Base-by-base conservation (phyloP, 1,140 invertebrate species). In the Drosophila funebris region DNA sequence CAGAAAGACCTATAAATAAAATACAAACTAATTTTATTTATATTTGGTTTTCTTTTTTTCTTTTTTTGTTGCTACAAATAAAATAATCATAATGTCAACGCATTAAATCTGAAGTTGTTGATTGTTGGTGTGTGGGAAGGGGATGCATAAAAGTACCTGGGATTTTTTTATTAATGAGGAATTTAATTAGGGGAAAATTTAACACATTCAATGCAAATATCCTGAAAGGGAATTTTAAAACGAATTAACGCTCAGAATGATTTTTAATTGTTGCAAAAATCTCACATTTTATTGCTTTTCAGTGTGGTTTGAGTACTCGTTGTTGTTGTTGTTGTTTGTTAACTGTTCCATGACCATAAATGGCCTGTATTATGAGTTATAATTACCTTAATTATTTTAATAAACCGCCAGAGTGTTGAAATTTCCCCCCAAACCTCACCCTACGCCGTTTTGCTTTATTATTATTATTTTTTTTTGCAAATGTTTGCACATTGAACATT, bases 301-400 rank as follows among this genome's bases (percentile, higher is more conserved):
- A 24, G 2, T 24, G 4, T 36, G n/a, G n/a, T 46, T 46, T 27
- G 22, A n/a, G n/a, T n/a, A n/a, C 13, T 39, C 16, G 13, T 41
- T 41, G 36, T 41, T 14, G 1, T 8, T 16, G 13, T 41, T 41
- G 8, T 31, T 43, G 5, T 39, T 18, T 57, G 61, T 16, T 16
- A 44, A 44, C 43, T 22, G 29, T 52, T 31, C 18, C 16, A 31
- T 31, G 16, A 67, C 63, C 73, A 60, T 60, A 81, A 87, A 85
- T 82, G 63, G 74, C 66, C 78, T 75, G 82, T 77, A 87, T 74
- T 77, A 81, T 68, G 61, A 71, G 48, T 39, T 31, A 70, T 83
- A 88, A 88, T 88, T 88, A 88, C 83, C 83, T 88, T 88, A 88
- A 88, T 88, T 88, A 88, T 88, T 88, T 89, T 88, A 88, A 88